phyloP scores from a whole-genome alignment of 1,140 invertebrate species.

The Drosophila sucinea region DNA sequence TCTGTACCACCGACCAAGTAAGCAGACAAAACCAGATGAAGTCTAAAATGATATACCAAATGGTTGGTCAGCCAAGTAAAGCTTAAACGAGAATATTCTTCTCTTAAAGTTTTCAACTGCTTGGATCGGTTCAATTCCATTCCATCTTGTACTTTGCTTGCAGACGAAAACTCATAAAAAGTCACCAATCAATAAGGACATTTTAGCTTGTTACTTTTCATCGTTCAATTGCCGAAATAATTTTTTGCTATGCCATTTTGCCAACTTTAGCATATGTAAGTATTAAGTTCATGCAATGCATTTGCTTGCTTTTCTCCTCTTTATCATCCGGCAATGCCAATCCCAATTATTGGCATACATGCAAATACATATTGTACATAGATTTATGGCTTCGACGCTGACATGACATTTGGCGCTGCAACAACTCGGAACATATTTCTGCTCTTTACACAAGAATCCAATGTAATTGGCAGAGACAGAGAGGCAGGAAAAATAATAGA shows the following conservation, averaged over 20 bases:
- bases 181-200: too few species aligned
- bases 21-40: background rate
- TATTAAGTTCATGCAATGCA: background rate
- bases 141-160: too few species aligned
- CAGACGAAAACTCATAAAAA: too few species aligned
- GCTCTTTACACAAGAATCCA: background rate
- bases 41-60: background rate
- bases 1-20: background rate
- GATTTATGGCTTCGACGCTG: slow-evolving; percentile 61
- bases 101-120: too few species aligned
- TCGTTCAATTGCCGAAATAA: too few species aligned
- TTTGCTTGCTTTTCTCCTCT: background rate
- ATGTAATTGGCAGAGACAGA: background rate
- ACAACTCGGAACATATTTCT: slow-evolving; percentile 13
- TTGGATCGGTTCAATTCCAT: too few species aligned
- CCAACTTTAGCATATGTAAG: slow-evolving; percentile 58
- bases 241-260: slow-evolving; percentile 10
- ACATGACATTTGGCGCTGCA: slow-evolving; percentile 58
- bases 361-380: slow-evolving; percentile 51
- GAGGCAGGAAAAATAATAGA: background rate
- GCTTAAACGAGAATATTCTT: background rate
- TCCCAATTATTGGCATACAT: slow-evolving; percentile 40
- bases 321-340: background rate
- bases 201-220: too few species aligned
- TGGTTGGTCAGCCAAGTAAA: background rate